Conservation (phyloP, 2,797 vertebrate genomes). For the Mus minutoides region DNA sequence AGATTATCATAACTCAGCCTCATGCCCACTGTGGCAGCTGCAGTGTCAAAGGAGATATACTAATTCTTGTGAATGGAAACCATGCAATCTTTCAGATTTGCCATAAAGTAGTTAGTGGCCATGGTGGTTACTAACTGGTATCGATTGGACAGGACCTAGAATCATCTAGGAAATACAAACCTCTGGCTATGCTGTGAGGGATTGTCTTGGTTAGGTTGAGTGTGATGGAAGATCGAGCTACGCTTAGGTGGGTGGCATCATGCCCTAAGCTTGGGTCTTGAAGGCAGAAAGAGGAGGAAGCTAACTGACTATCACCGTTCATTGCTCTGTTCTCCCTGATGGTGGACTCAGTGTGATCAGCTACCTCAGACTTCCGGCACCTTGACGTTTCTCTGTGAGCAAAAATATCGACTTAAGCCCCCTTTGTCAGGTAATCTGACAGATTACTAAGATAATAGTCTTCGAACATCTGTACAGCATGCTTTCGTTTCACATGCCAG, state of each 20-base stretch:
- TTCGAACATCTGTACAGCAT: background rate
- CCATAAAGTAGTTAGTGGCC: background rate
- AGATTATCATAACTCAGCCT: background rate
- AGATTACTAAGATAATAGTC: background rate
- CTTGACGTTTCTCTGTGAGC: too few relatives aligned
- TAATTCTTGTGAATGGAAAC: background rate
- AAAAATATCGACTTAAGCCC: background rate
- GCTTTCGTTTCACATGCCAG: background rate
- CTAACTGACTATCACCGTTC: background rate
- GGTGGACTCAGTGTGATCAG: background rate
- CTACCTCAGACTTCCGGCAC: background rate
- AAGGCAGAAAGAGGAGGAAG: background rate
- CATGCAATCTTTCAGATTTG: background rate
- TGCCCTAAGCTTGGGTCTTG: background rate
- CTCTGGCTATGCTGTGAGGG: background rate
- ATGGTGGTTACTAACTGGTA: background rate
- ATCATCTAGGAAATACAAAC: background rate
- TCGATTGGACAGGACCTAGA: background rate
- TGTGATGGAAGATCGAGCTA: background rate
- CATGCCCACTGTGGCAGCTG: rapidly evolving
- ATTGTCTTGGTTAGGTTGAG: background rate
- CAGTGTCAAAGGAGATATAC: background rate
- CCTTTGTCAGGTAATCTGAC: background rate
- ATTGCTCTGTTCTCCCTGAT: background rate
- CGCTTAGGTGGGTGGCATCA: background rate